These are phyloP conservation scores for Brienomyrus brachyistius DNA, from an alignment of 2,113 vertebrate genomes.

Conservation along the genomic window DNA sequence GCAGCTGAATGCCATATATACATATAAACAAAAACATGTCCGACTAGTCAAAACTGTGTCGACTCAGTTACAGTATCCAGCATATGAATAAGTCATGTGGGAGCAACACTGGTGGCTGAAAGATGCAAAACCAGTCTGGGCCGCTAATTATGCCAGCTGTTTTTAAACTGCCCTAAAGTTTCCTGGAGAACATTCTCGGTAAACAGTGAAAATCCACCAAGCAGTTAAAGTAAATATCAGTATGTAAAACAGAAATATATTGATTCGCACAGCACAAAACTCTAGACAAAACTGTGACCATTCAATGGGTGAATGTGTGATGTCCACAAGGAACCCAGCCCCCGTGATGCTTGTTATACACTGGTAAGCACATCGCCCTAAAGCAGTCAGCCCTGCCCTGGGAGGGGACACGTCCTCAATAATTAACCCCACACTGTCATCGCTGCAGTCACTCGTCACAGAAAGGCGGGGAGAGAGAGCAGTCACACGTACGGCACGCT, in stretches of 20 bases:
- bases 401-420: neutral
- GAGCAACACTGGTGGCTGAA: neutral
- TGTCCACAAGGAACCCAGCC: neutral
- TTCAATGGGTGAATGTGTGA: neutral
- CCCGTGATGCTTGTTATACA: neutral
- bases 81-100: neutral
- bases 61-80: neutral
- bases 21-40: neutral
- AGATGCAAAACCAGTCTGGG: constrained; percentile 9
- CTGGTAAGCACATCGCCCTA: neutral
- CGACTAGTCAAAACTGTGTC: neutral
- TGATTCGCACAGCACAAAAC: neutral
- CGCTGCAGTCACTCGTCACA: neutral
- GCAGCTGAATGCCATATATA: neutral
- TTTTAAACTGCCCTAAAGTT: neutral
- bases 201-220: neutral
- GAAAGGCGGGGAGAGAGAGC: neutral
- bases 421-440: neutral
- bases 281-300: neutral
- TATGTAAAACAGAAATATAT: neutral
- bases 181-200: neutral
- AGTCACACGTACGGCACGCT: constrained; percentile 46
- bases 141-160: neutral
- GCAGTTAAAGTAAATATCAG: neutral
- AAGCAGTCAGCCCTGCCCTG: neutral